Conservation (phyloP, 2,888 invertebrate species). For the Aphodius sticticus region DNA sequence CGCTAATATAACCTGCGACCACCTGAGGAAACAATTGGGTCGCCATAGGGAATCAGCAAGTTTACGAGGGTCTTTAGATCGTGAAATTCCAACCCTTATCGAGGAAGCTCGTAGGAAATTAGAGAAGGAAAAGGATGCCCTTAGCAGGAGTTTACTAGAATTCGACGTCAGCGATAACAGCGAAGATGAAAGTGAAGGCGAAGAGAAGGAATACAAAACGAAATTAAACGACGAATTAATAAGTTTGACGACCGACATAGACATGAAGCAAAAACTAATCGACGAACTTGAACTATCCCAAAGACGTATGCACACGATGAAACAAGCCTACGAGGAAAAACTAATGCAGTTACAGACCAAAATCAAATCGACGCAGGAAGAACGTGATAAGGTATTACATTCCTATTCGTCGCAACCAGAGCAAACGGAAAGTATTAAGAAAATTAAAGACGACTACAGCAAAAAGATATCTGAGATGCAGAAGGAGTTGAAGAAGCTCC, state of each 20-base stretch:
- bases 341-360: slow-evolving; percentile 82
- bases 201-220: slow-evolving; percentile 63
- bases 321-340: slow-evolving; percentile 92
- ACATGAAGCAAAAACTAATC: slow-evolving; percentile 92
- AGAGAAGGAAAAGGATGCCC: slow-evolving; percentile 68
- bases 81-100: slow-evolving; percentile 66
- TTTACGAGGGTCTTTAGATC: slow-evolving; percentile 41
- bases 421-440: slow-evolving; percentile 76
- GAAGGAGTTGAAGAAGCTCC: slow-evolving; percentile 83
- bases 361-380: slow-evolving; percentile 88
- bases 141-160: slow-evolving; percentile 58
- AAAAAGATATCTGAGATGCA: slow-evolving; percentile 84
- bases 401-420: slow-evolving; percentile 54
- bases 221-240: slow-evolving; percentile 84
- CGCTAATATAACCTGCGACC: slow-evolving; percentile 81
- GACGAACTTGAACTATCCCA: slow-evolving; percentile 93
- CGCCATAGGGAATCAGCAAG: slow-evolving; percentile 46
- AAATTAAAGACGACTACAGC: slow-evolving; percentile 90
- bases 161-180: slow-evolving; percentile 65
- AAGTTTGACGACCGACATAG: slow-evolving; percentile 90
- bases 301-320: slow-evolving; percentile 82
- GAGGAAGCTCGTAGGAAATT: slow-evolving; percentile 84
- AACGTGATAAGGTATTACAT: slow-evolving; percentile 87
- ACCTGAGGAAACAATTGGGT: slow-evolving; percentile 66
- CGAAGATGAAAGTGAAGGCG: slow-evolving; percentile 67